Conservation (phyloP, 2,888 invertebrate genomes). For the Euzetes globulus region DNA sequence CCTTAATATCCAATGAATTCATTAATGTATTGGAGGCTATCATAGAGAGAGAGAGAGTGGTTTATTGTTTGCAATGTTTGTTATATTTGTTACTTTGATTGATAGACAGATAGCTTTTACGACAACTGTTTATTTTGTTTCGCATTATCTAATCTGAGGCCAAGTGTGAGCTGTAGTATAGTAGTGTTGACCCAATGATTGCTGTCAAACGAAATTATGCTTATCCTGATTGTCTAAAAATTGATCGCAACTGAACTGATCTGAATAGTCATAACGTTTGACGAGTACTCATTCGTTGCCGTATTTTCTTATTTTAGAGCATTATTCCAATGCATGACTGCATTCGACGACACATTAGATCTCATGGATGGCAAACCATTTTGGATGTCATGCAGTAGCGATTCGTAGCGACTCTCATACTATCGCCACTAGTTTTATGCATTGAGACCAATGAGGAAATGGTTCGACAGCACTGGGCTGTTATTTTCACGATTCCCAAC, state of each 20-base stretch:
- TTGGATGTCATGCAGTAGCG: constrained; percentile 15
- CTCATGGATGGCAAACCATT: constrained; percentile 22
- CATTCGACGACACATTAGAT: neutral
- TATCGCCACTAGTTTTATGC: constrained; percentile 14
- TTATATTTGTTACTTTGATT: constrained; percentile 6
- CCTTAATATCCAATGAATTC: neutral
- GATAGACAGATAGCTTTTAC: constrained; percentile 16
- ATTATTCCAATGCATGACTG: constrained; percentile 9
- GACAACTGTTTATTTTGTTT: constrained; percentile 21
- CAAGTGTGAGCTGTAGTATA: neutral
- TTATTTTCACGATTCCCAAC: constrained; percentile 25
- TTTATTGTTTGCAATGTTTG: neutral
- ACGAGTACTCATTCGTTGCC: constrained; percentile 1
- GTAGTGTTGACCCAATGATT: constrained; percentile 13
- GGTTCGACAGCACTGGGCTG: constrained; percentile 25
- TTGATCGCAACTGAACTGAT: neutral
- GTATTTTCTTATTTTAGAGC: neutral
- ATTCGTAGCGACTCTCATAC: constrained; percentile 21
- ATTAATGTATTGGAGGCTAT: neutral
- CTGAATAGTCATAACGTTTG: constrained; percentile 1
- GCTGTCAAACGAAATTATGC: neutral
- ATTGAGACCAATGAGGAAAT: constrained; percentile 27
- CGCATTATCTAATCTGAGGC: neutral
- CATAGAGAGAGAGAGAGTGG: neutral
- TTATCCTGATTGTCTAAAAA: neutral